Percentiles rank a stretch among this genome's conserved stretches.
Evolutionary conservation across 2,888 invertebrate species (phyloP).

Genomic region (Stratiomys singularior): DNA sequence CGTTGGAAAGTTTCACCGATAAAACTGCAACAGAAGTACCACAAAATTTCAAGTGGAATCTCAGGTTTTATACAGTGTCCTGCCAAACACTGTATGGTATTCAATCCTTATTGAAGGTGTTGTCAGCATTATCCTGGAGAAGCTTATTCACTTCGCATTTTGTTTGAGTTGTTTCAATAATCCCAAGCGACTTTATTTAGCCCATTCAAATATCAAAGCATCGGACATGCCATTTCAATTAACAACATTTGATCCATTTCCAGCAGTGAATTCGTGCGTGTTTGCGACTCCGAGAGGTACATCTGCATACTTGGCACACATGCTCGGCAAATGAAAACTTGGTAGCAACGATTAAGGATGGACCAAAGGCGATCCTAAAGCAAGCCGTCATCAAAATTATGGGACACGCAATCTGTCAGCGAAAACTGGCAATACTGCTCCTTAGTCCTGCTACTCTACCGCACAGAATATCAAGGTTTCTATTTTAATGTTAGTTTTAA

Average conservation of each 20-base stretch:
- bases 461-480: conserved; percentile 24
- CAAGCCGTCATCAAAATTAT: background rate
- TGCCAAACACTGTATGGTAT: no score
- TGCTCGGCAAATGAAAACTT: no score
- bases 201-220: no score
- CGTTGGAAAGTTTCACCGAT: conserved; percentile 16
- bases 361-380: background rate
- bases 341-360: no score
- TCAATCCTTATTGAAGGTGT: background rate
- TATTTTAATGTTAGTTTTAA: conserved; percentile 45
- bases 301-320: no score
- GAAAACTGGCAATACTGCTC: background rate
- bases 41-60: conserved; percentile 19
- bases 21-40: conserved; percentile 26
- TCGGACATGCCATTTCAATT: no score
- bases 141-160: no score
- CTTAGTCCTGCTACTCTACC: conserved; percentile 8
- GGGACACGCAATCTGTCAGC: background rate
- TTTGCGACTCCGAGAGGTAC: no score
- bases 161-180: no score
- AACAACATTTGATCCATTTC: no score
- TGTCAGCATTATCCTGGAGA: background rate
- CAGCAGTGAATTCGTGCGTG: no score
- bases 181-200: no score
- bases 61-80: background rate